A percentile compares a stretch with the other conserved stretches of the same genome.
phyloP scores from a whole-genome alignment of 2,113 vertebrate species.

The Oreotrochilus melanogaster region DNA sequence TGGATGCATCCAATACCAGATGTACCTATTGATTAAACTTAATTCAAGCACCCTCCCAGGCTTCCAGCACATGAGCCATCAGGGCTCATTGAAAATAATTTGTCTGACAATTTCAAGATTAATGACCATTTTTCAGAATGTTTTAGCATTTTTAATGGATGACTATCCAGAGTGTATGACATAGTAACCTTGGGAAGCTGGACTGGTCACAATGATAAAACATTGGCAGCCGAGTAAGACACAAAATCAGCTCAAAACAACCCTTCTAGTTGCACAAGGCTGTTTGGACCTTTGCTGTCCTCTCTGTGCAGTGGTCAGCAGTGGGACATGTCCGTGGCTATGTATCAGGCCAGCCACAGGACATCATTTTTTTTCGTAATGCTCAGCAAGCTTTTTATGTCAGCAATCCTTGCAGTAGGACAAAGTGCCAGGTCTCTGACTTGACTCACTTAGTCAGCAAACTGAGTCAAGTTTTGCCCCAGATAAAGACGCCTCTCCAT shows the following conservation, averaged over 20 bases:
- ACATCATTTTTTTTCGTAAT: not conserved
- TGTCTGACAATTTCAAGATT: constrained; percentile 83
- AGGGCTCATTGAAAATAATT: constrained; percentile 81
- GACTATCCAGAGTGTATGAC: constrained; percentile 21
- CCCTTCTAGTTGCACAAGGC: rapidly evolving
- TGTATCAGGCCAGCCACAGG: not conserved
- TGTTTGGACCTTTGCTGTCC: not conserved
- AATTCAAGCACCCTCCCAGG: constrained; percentile 72
- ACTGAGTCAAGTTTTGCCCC: not conserved
- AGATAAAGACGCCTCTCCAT: not conserved
- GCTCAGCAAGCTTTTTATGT: not conserved
- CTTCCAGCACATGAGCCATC: constrained; percentile 65
- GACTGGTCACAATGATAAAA: constrained; percentile 24
- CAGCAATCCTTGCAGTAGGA: not conserved
- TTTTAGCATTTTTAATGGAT: constrained; percentile 77
- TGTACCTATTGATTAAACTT: constrained; percentile 81
- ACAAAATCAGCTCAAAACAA: not conserved
- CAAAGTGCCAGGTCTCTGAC: not conserved
- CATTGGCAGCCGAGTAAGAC: not conserved
- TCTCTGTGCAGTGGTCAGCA: not conserved
- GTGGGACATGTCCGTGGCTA: not conserved
- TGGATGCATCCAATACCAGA: constrained; percentile 74
- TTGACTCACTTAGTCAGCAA: not conserved
- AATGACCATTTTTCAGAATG: constrained; percentile 73
- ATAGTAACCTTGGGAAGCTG: constrained; percentile 74